Evolutionary conservation across 2,113 vertebrate genomes (phyloP).

Genomic region (Microcebus jonahi): DNA sequence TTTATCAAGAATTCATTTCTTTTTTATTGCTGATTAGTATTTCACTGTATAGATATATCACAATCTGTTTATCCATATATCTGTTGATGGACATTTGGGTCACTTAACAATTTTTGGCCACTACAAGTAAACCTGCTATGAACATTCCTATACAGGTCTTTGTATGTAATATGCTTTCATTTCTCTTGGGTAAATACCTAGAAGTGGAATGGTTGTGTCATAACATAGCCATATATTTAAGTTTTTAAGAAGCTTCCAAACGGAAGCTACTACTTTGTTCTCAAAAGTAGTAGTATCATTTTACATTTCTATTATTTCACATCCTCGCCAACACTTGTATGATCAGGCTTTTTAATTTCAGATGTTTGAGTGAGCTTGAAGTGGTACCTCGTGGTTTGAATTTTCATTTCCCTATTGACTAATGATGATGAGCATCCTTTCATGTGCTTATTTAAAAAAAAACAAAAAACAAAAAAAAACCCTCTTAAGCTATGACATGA

Average conservation of each 20-base stretch:
- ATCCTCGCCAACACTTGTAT: background rate
- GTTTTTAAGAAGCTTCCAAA: background rate
- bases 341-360: conserved; percentile 24
- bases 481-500: background rate
- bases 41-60: background rate
- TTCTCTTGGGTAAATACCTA: background rate
- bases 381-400: background rate
- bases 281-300: background rate
- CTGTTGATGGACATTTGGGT: background rate
- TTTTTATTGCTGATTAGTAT: conserved; percentile 6
- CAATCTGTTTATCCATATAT: background rate
- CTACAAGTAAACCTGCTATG: background rate
- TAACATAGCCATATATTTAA: background rate
- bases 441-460: background rate
- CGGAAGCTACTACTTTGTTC: background rate
- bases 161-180: background rate
- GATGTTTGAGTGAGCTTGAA: background rate
- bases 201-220: background rate
- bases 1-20: background rate
- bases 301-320: background rate
- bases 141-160: background rate
- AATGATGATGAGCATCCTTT: background rate
- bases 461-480: background rate
- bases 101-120: background rate
- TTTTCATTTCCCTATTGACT: conserved; percentile 44